A percentile compares a stretch with the other conserved stretches of the same genome.
phyloP scores from a whole-genome alignment of 2,113 vertebrate genomes.

The Oreochromis tanganicae region DNA sequence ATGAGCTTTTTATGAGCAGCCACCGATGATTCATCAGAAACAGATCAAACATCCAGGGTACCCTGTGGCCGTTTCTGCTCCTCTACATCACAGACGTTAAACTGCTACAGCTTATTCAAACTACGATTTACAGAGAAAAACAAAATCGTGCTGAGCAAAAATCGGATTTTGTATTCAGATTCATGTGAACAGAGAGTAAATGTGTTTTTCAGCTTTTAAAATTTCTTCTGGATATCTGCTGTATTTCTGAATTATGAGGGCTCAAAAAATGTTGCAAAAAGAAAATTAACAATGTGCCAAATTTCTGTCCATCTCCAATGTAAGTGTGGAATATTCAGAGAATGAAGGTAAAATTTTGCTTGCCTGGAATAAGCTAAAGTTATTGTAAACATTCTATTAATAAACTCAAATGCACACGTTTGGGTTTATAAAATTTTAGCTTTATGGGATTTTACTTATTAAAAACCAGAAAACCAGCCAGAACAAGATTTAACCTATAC shows the following conservation, averaged over 20 bases:
- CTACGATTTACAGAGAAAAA: not conserved
- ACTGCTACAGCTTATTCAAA: not conserved
- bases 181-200: not conserved
- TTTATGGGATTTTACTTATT: not conserved
- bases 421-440: not conserved
- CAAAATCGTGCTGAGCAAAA: not conserved
- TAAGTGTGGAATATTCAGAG: not conserved
- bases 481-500: not conserved
- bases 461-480: not conserved
- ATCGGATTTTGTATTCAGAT: not conserved
- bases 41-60: not conserved
- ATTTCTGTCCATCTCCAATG: not conserved
- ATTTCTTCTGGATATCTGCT: not conserved
- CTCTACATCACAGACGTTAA: accelerated
- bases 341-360: not conserved
- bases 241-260: not conserved
- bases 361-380: not conserved
- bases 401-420: not conserved
- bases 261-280: not conserved
- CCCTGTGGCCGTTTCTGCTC: not conserved
- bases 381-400: not conserved
- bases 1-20: not conserved
- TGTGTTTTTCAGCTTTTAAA: not conserved
- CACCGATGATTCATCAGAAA: not conserved
- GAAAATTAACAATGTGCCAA: not conserved